Evolutionary conservation across 2,888 invertebrate genomes (phyloP), one percentile per base, ranked within the genome.

Genomic region (Listrodromus nycthemerus): DNA sequence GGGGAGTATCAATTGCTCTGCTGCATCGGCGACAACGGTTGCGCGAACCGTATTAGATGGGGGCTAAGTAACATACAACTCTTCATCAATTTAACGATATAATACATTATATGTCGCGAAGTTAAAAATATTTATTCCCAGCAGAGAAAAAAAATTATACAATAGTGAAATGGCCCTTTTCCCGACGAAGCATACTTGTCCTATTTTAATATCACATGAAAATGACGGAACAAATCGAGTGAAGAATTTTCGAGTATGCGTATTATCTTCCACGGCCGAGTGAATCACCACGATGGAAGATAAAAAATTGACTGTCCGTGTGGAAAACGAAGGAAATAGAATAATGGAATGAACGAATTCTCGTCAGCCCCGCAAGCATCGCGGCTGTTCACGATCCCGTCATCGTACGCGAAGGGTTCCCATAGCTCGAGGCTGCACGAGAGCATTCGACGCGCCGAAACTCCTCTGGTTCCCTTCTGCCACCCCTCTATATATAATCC

Each of bases 251-350:
- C 19, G 63, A 58, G 19, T 37, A 27, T 69, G 71, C 27, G 58
- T 41, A 70, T 69, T 77, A 80, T 80, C 76, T 80, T 69, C 76
- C 76, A 30, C 67, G 70, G 69, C 74, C 65, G 77, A 78, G 65
- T 48, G 65, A 45, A 16, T 65, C 33, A 27, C 78, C 80, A 80
- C 70, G 80, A 80, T 84, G 74, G 76, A 77, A 55, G 74, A 84
- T 78, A 58, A 81, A 81, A 80, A 81, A 81, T 84, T 81, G 77
- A 80, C 78, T 24, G 65, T 70, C 50, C 65, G 63, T 52, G 78
- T 41, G 74, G 77, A 78, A 78, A 84, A 81, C 80, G 80, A 80
- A 84, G 80, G 84, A 84, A 81, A 84, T 84, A 78, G 78, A 80
- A 78, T 70, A 84, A 84, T 84, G 77, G 78, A 84, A 84, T 84